Evolutionary conservation across 2,797 vertebrate species (phyloP).

Genomic region (Pteropus rufus): DNA sequence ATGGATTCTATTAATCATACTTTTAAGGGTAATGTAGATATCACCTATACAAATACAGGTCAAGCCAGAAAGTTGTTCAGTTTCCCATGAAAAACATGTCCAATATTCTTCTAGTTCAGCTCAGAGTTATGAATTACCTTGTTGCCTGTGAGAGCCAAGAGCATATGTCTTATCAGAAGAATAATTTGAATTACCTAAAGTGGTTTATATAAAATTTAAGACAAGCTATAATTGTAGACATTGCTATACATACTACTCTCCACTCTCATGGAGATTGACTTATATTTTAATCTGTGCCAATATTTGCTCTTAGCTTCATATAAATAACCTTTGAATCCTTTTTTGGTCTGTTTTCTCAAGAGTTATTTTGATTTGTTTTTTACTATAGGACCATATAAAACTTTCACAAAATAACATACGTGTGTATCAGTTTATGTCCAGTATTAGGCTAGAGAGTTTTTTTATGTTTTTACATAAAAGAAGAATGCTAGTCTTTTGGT

Average conservation of each 20-base stretch:
- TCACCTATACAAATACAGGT: neutral
- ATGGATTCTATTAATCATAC: neutral
- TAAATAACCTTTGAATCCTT: neutral
- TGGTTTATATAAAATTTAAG: neutral
- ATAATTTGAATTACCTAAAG: neutral
- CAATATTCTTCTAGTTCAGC: neutral
- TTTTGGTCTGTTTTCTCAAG: neutral
- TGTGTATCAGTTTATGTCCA: neutral
- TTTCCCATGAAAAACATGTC: neutral
- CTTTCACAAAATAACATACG: neutral
- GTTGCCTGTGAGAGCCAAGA: neutral
- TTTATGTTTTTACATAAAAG: neutral
- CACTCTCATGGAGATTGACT: neutral
- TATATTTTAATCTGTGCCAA: neutral
- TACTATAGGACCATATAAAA: neutral
- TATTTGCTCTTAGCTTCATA: neutral
- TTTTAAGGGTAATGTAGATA: neutral
- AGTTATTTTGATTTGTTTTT: neutral
- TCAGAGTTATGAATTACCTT: neutral
- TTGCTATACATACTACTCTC: neutral
- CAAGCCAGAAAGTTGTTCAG: neutral
- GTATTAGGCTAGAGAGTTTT: neutral
- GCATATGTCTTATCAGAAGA: neutral
- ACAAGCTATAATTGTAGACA: neutral
- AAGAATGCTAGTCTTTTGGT: neutral